Conservation (phyloP, 2,888 invertebrate genomes). For the Geophilus truncorum region DNA sequence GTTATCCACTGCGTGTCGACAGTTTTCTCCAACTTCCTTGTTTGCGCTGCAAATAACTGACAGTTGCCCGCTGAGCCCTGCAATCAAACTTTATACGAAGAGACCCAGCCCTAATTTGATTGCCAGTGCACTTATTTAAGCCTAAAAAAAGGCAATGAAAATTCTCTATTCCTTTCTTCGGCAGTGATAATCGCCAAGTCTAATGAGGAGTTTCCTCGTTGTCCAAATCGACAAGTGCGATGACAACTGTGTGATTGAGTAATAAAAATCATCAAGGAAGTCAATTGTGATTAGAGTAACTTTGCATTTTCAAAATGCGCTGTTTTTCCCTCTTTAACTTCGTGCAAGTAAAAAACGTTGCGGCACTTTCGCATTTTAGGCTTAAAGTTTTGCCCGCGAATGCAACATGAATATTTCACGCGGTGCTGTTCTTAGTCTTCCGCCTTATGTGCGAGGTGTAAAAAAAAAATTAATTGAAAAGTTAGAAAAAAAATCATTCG, state of each 20-base stretch:
- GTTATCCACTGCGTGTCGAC: slow-evolving; percentile 12
- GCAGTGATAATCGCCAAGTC: neutral
- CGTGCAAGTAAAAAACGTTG: too few relatives aligned
- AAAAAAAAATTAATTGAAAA: neutral
- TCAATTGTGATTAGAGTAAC: neutral
- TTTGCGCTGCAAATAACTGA: slow-evolving; percentile 9
- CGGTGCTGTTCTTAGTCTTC: too few relatives aligned
- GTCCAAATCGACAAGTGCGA: neutral
- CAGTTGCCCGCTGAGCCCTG: slow-evolving; percentile 15
- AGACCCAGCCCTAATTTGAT: slow-evolving; percentile 10
- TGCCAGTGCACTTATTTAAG: neutral
- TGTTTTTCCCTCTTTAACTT: too few relatives aligned
- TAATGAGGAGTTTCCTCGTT: slow-evolving; percentile 20
- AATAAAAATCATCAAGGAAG: slow-evolving; percentile 2
- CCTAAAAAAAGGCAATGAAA: neutral
- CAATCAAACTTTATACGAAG: slow-evolving; percentile 2
- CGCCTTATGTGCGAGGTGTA: too few relatives aligned
- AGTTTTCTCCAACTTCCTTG: slow-evolving; percentile 9
- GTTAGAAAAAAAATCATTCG: neutral
- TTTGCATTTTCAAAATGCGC: neutral
- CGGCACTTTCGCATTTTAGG: neutral
- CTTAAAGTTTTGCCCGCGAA: too few relatives aligned
- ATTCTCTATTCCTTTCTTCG: neutral
- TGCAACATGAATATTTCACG: too few relatives aligned
- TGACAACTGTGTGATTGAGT: slow-evolving; percentile 1